These are phyloP conservation scores for Sternotherus odoratus DNA, from an alignment of 2,797 vertebrate genomes.

Conservation along the genomic window DNA sequence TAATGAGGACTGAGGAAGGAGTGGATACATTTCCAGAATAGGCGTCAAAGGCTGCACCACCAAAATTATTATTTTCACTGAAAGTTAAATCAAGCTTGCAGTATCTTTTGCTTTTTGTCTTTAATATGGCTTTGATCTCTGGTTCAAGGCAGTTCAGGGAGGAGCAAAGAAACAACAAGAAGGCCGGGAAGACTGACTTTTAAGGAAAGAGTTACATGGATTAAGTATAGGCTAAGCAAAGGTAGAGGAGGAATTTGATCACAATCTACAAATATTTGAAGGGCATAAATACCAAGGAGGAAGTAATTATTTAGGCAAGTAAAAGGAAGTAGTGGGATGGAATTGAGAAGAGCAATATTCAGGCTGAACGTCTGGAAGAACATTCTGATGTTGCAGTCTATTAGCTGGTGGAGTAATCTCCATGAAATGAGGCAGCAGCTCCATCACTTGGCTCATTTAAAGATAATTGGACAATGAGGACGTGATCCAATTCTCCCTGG, in stretches of 20 bases:
- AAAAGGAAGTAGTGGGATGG: not conserved
- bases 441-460: not conserved
- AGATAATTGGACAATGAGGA: not conserved
- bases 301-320: not conserved
- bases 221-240: not conserved
- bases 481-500: not conserved
- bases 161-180: not conserved
- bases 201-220: not conserved
- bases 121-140: not conserved
- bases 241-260: not conserved
- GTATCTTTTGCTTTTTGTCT: not conserved
- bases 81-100: not conserved
- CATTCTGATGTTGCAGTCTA: not conserved
- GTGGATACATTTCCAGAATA: not conserved
- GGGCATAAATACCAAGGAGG: not conserved
- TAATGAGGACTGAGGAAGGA: not conserved
- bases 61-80: not conserved
- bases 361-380: not conserved
- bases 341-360: not conserved
- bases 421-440: not conserved
- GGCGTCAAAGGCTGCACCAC: accelerated
- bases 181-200: not conserved
- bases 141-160: not conserved
- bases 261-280: not conserved
- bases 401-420: not conserved